phyloP scores from a whole-genome alignment of 2,797 vertebrate species.

The Pangasius larnaudii region DNA sequence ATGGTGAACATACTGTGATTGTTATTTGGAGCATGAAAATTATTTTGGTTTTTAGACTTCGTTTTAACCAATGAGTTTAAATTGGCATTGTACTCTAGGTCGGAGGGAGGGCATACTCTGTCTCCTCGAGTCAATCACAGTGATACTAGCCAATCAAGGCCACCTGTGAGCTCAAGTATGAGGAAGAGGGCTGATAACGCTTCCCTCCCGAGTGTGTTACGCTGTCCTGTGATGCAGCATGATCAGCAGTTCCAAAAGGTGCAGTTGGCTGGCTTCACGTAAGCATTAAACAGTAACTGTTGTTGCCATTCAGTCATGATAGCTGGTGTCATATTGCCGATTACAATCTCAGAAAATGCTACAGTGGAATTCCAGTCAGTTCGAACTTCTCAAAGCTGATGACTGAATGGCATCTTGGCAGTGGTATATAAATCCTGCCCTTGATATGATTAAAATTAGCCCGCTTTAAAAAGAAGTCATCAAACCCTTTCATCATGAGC shows the following conservation, averaged over 20 bases:
- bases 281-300: neutral
- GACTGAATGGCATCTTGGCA: slow-evolving; percentile 5
- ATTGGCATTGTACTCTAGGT: neutral
- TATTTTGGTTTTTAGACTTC: neutral
- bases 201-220: neutral
- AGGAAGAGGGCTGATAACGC: neutral
- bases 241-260: neutral
- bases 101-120: neutral
- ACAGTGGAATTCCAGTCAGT: neutral
- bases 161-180: neutral
- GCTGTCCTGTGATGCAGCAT: neutral
- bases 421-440: neutral
- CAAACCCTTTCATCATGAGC: neutral
- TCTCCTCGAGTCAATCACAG: neutral
- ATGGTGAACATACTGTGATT: neutral
- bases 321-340: too few relatives aligned
- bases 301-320: neutral
- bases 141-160: neutral
- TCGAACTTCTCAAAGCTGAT: neutral
- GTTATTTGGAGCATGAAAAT: neutral
- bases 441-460: slow-evolving; percentile 5
- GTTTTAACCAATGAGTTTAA: neutral
- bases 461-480: slow-evolving; percentile 9
- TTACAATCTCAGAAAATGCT: neutral
- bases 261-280: neutral